Conservation (phyloP, 30 jellyfish, hydroid and myxozoan genomes). For the Haliclystus octoradiatus region DNA sequence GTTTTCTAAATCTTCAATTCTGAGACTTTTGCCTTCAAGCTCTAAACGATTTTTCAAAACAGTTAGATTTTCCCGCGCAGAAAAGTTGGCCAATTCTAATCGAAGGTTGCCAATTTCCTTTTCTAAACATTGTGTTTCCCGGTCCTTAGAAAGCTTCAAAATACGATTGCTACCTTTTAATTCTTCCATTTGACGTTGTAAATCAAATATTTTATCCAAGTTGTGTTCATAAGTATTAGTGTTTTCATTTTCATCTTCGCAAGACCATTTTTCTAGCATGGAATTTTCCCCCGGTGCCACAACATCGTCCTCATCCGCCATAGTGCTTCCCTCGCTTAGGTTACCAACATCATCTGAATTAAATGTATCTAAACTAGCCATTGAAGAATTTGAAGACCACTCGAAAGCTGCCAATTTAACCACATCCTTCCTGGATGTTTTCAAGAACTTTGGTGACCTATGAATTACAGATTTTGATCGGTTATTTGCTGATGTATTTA, state of each 20-base stretch:
- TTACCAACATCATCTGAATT: not conserved
- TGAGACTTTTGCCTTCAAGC: constrained; percentile 54
- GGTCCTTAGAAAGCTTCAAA: constrained; percentile 49
- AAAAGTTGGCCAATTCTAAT: constrained; percentile 55
- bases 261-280: not conserved
- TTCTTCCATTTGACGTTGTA: constrained; percentile 61
- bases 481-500: not conserved
- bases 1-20: constrained; percentile 64
- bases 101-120: constrained; percentile 28
- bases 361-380: constrained; percentile 64
- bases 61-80: constrained; percentile 81
- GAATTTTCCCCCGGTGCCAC: not conserved
- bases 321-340: not conserved
- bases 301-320: not conserved
- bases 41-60: constrained; percentile 68
- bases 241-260: not conserved
- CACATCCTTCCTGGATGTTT: not conserved
- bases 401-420: constrained; percentile 26
- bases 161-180: constrained; percentile 49
- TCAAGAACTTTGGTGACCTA: not conserved
- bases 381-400: constrained; percentile 72
- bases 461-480: not conserved
- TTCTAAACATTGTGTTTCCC: constrained; percentile 52
- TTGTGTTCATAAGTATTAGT: not conserved
- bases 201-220: constrained; percentile 10